These are phyloP conservation scores for Melinaea marsaeus DNA, from an alignment of 2,888 invertebrate species.

Conservation along the genomic window DNA sequence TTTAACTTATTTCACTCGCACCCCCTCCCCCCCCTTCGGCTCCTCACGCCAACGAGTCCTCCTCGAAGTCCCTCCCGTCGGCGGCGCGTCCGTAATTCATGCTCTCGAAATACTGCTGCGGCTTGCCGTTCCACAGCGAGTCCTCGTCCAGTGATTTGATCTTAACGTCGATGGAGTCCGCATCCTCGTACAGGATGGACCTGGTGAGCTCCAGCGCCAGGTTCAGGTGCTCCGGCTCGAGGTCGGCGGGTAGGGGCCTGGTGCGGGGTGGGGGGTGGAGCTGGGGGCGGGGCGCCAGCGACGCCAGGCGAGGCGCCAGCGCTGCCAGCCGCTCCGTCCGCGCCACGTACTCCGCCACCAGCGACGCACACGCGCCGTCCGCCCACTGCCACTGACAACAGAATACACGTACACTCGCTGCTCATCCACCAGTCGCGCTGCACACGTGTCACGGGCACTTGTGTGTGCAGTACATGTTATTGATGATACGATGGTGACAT, in stretches of 20 bases:
- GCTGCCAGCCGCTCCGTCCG: constrained; percentile 59
- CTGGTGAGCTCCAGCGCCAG: constrained; percentile 54
- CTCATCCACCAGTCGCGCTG: too few relatives aligned
- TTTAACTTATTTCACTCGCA: not conserved
- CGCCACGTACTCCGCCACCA: constrained; percentile 62
- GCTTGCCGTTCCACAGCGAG: constrained; percentile 76
- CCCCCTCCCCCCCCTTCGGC: not conserved
- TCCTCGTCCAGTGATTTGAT: constrained; percentile 55
- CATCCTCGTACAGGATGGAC: constrained; percentile 58
- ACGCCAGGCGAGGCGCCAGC: constrained; percentile 41
- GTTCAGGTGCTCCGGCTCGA: constrained; percentile 44
- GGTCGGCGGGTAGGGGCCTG: constrained; percentile 40
- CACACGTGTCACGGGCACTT: too few relatives aligned
- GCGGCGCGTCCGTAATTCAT: constrained; percentile 72
- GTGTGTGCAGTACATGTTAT: too few relatives aligned
- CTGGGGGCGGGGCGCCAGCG: constrained; percentile 29
- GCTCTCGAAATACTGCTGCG: constrained; percentile 82
- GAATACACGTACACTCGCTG: not conserved
- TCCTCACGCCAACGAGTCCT: constrained; percentile 53
- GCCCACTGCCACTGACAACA: constrained; percentile 11
- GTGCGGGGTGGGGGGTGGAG: constrained; percentile 26
- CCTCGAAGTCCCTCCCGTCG: constrained; percentile 46
- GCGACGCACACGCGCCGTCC: constrained; percentile 30
- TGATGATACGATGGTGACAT: too few relatives aligned
- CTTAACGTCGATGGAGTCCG: constrained; percentile 50